These are phyloP conservation scores for Hyles lineata DNA, from an alignment of 2,888 invertebrate genomes.

Conservation along the genomic window DNA sequence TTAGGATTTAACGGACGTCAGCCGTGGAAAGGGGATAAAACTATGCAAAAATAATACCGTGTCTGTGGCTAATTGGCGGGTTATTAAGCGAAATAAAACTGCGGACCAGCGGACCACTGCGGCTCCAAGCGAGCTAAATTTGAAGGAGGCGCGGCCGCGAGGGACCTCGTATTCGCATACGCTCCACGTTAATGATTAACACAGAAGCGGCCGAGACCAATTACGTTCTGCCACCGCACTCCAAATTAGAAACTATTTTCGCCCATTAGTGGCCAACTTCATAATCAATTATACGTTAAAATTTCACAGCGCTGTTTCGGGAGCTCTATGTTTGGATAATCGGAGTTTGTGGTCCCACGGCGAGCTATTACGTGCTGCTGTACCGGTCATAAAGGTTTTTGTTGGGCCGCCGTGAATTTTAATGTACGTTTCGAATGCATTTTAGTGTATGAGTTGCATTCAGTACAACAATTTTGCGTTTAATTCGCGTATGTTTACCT, in stretches of 20 bases:
- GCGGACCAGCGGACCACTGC: conserved; percentile 27
- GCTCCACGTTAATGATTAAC: conserved; percentile 76
- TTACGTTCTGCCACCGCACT: conserved; percentile 73
- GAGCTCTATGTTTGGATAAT: conserved; percentile 80
- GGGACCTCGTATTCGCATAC: conserved; percentile 57
- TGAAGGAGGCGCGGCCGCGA: conserved; percentile 61
- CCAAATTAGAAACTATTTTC: conserved; percentile 85
- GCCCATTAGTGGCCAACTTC: conserved; percentile 83
- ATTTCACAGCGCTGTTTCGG: conserved; percentile 80
- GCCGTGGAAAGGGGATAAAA: conserved; percentile 52
- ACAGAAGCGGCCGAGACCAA: conserved; percentile 76
- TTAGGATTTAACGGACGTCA: conserved; percentile 71
- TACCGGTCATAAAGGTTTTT: conserved; percentile 78
- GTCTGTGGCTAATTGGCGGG: conserved; percentile 45
- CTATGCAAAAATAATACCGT: conserved; percentile 55
- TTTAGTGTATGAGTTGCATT: conserved; percentile 57
- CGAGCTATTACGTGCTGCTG: conserved; percentile 74
- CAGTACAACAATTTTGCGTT: conserved; percentile 37
- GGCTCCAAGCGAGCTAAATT: conserved; percentile 51
- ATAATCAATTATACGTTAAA: conserved; percentile 84
- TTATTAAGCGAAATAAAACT: conserved; percentile 49
- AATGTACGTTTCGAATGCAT: conserved; percentile 74
- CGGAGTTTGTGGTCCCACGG: conserved; percentile 84
- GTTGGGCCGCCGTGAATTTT: conserved; percentile 72
- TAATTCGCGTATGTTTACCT: not conserved